phyloP scores from a whole-genome alignment of 1,140 invertebrate genomes.

The Trachymyrmex septentrionalis region DNA sequence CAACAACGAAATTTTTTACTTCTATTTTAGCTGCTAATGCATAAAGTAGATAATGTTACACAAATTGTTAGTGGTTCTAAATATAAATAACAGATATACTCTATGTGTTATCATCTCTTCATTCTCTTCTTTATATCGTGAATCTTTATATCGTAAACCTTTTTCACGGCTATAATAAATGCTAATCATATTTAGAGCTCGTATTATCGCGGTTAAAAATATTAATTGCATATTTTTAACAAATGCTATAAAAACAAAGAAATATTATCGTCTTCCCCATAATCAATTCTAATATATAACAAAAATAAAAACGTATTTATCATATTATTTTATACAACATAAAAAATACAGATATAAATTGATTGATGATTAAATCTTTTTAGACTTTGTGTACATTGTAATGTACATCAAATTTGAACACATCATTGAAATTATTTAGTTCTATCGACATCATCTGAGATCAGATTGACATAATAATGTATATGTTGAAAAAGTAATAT shows the following conservation, averaged over 20 bases:
- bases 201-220: constrained; percentile 47
- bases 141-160: background rate
- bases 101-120: constrained; percentile 24
- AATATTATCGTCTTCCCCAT: background rate
- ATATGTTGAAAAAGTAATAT: no score
- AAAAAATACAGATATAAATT: background rate
- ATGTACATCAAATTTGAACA: no score
- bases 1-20: background rate
- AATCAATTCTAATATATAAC: constrained; percentile 11
- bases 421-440: no score
- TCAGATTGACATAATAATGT: no score
- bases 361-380: background rate
- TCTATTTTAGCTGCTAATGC: background rate
- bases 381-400: no score
- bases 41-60: background rate
- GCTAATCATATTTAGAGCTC: constrained; percentile 5
- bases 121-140: background rate
- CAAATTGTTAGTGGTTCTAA: background rate
- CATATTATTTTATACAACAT: background rate
- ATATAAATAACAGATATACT: constrained; percentile 36
- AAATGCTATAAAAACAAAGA: background rate
- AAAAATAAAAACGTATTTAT: background rate
- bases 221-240: constrained; percentile 18
- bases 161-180: constrained; percentile 4
- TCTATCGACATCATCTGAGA: no score